Conservation (phyloP, 2,113 vertebrate species). For the Proteles cristata region DNA sequence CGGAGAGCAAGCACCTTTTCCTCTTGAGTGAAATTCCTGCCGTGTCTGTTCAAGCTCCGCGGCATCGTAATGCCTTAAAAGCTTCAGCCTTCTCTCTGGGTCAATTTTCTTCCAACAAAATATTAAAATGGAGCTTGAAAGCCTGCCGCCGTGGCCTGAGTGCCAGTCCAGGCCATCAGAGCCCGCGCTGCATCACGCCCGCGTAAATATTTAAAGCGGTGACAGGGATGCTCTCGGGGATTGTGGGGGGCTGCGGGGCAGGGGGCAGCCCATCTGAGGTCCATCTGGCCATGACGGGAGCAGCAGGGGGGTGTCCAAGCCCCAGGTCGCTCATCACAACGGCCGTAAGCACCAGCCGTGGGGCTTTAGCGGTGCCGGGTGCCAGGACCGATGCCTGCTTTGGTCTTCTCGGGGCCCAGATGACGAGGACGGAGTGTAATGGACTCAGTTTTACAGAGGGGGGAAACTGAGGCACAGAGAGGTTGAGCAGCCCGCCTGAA, state of each 20-base stretch:
- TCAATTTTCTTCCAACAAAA: slow-evolving; percentile 49
- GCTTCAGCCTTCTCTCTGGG: slow-evolving; percentile 54
- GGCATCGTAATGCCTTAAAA: slow-evolving; percentile 54
- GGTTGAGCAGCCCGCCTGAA: accelerated
- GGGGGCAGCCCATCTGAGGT: neutral
- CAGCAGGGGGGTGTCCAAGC: accelerated
- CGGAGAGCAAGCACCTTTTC: accelerated
- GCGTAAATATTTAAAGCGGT: slow-evolving; percentile 67
- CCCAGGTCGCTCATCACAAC: neutral
- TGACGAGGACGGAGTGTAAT: accelerated
- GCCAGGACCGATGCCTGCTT: accelerated
- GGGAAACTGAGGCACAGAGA: neutral
- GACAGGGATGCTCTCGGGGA: neutral
- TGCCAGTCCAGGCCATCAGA: neutral
- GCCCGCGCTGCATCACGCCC: accelerated
- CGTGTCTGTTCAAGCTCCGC: neutral
- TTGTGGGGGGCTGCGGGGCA: accelerated
- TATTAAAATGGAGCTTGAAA: slow-evolving; percentile 39
- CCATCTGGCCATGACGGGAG: neutral
- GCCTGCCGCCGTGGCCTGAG: neutral
- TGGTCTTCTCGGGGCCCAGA: neutral
- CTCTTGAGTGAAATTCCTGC: neutral
- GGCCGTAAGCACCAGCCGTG: accelerated
- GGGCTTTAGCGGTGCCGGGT: accelerated
- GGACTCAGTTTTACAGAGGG: neutral